Percentiles rank a stretch among this genome's conserved stretches.
Conservation (phyloP, 2,113 vertebrate species). For the Kryptolebias marmoratus region DNA sequence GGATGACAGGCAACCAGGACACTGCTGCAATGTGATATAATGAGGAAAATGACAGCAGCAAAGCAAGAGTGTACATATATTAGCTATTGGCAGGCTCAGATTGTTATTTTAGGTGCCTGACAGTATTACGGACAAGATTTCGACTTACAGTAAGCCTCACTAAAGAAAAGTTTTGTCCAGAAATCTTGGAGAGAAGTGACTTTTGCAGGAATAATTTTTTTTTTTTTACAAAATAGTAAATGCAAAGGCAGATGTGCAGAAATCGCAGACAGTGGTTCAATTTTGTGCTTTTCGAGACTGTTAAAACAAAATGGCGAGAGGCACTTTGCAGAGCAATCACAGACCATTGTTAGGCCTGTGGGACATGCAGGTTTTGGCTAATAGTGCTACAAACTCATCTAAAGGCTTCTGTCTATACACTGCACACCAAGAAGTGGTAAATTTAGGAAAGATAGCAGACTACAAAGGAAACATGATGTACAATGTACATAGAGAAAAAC, state of each 20-base stretch:
- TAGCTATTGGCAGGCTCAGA: neutral
- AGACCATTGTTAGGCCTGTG: neutral
- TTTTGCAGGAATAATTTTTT: neutral
- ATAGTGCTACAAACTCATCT: neutral
- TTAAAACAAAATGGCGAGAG: neutral
- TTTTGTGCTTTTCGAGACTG: neutral
- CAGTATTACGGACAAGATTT: neutral
- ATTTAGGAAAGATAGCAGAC: no score
- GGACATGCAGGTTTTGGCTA: neutral
- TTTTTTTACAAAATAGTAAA: neutral
- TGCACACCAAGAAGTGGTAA: no score
- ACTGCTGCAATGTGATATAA: constrained; percentile 7
- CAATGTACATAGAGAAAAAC: no score
- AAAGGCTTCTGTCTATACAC: neutral
- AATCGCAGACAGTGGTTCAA: neutral
- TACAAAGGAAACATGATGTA: no score
- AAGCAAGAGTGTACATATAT: neutral
- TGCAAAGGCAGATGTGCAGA: neutral
- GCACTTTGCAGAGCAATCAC: neutral
- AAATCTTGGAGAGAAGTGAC: neutral
- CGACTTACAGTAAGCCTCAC: neutral
- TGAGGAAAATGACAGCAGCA: neutral
- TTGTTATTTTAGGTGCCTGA: neutral
- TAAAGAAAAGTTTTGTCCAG: neutral
- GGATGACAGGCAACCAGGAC: neutral